Evolutionary conservation across 2,113 vertebrate genomes (phyloP).

Genomic region (Sinocyclocheilus grahami): DNA sequence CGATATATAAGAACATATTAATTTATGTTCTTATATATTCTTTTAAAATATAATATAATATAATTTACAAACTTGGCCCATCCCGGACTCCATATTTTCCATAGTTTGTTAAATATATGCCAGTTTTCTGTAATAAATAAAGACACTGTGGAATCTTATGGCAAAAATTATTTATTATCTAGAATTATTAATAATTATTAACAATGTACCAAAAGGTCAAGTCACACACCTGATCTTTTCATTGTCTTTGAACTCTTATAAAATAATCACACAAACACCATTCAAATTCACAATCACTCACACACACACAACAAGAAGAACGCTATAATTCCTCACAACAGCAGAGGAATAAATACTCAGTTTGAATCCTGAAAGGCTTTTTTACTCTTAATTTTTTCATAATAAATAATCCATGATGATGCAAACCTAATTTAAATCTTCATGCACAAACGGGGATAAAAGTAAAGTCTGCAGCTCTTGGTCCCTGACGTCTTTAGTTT

Average conservation of each 20-base stretch:
- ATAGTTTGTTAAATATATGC: too few relatives aligned
- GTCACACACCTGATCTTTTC: slow-evolving; percentile 50
- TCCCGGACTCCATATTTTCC: too few relatives aligned
- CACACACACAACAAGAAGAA: slow-evolving; percentile 35
- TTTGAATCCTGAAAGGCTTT: slow-evolving; percentile 24
- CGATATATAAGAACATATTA: neutral
- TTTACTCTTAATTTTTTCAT: neutral
- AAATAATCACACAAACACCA: slow-evolving; percentile 46
- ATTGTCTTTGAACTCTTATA: slow-evolving; percentile 56
- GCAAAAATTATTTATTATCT: slow-evolving; percentile 58
- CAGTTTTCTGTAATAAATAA: neutral
- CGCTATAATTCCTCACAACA: slow-evolving; percentile 36
- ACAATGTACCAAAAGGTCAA: slow-evolving; percentile 63
- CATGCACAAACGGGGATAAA: slow-evolving; percentile 46
- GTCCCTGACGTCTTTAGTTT: slow-evolving; percentile 80
- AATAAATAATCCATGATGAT: slow-evolving; percentile 52
- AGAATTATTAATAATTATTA: slow-evolving; percentile 62
- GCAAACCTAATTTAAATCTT: neutral
- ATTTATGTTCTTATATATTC: neutral
- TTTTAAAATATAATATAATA: neutral
- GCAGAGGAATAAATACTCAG: slow-evolving; percentile 18
- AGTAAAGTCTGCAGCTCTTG: slow-evolving; percentile 69
- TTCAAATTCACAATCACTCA: slow-evolving; percentile 16
- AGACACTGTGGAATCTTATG: slow-evolving; percentile 6
- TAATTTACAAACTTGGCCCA: neutral